Evolutionary conservation across 35 echinoderm and acorn worm genomes (phyloP), one percentile per base, ranked within the genome.

Genomic region (Chiridota heheva): DNA sequence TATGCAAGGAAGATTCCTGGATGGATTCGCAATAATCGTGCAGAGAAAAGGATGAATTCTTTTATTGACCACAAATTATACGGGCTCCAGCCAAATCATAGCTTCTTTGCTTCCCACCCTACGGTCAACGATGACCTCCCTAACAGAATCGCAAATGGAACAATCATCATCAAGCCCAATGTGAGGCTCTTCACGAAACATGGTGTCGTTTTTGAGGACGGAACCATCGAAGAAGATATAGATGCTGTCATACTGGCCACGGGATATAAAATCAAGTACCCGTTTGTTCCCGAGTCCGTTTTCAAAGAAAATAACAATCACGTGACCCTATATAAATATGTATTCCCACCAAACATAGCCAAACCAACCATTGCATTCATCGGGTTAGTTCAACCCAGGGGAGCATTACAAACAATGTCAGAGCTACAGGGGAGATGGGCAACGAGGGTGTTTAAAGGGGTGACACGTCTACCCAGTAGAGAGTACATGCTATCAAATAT

Each of bases 281-380:
- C 72, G 18, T 76, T 76, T 27, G 3, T 76, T 15, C n/a, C 30
- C 40, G 72, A 76, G 40, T 76, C 72, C 4, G 44, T 48, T 30
- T 4, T 76, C 24, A 55, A 76, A 30, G 72, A 48, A 4, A 51
- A 40, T 32, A 26, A 47, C 17, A 76, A 76, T 44, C 10, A 76
- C 17, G 44, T 51, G 29, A 8, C 41, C 3, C 4, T 55, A 44
- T 76, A 96, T 63, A 96, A 96, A 59, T 83, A 87, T 44, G 82
- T 90, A 18, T 89, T 96, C 27, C 77, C 91, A 15, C 35, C 77
- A 2, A 58, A 89, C 38, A 28, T 83, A 4, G 44, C 55, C 35
- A 69, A 18, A 69, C 18, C 29, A 15, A 76, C 72, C n/a, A n/a
- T 76, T 3, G 72, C 72, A 5, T 13, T 76, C 20, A 76, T 76